Evolutionary conservation across 2,888 invertebrate species (phyloP).

Genomic region (Erebia ligea): DNA sequence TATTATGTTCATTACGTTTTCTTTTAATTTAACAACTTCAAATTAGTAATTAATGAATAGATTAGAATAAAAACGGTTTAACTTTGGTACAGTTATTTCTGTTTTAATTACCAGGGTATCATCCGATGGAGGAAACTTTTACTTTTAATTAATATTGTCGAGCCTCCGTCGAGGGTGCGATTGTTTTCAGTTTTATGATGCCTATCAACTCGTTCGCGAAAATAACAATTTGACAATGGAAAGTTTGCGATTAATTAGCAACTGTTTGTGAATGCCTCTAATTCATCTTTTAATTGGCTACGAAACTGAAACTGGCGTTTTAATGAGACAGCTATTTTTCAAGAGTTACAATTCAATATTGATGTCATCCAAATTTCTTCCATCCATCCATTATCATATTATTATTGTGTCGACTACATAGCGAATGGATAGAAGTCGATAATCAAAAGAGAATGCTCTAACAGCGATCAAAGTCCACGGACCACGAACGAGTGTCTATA

Average conservation of each 20-base stretch:
- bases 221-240: constrained; percentile 41
- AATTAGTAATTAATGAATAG: not conserved
- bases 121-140: constrained; percentile 48
- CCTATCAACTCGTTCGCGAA: constrained; percentile 51
- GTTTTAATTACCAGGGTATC: constrained; percentile 60
- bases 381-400: no score
- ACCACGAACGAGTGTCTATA: not conserved
- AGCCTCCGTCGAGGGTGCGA: constrained; percentile 47
- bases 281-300: constrained; percentile 15
- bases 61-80: not conserved
- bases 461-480: not conserved
- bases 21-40: no score
- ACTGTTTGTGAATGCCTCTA: constrained; percentile 12
- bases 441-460: not conserved
- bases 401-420: no score
- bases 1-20: no score
- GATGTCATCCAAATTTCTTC: no score
- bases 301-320: constrained; percentile 12
- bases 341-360: no score
- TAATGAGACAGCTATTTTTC: not conserved
- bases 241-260: constrained; percentile 43
- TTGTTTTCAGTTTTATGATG: constrained; percentile 53
- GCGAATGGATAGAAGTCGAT: no score
- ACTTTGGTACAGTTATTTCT: constrained; percentile 61
- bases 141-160: constrained; percentile 69